Evolutionary conservation across 2,888 invertebrate genomes (phyloP).

Genomic region (Habroteleia sp.): DNA sequence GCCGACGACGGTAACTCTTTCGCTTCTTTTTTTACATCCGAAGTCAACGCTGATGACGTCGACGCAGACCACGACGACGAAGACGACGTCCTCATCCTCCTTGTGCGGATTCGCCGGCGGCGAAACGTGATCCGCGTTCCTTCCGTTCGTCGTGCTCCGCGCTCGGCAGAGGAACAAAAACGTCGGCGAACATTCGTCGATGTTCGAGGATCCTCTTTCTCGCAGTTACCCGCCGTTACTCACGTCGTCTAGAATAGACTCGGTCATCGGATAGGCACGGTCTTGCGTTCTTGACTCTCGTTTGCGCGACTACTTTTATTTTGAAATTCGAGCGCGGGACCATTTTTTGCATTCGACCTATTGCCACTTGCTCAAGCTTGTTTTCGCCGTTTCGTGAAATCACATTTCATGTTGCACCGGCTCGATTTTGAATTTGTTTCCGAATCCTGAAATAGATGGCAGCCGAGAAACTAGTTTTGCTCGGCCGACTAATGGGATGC

Average conservation of each 20-base stretch:
- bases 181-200: slow-evolving; percentile 63
- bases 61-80: slow-evolving; percentile 37
- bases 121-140: slow-evolving; percentile 67
- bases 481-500: slow-evolving; percentile 28
- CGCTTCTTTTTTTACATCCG: slow-evolving; percentile 51
- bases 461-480: slow-evolving; percentile 25
- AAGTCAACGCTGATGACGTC: slow-evolving; percentile 58
- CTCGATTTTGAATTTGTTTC: slow-evolving; percentile 15
- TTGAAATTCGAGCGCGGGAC: slow-evolving; percentile 52
- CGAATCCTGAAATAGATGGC: background rate
- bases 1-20: slow-evolving; percentile 50
- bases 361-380: slow-evolving; percentile 31
- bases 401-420: slow-evolving; percentile 10
- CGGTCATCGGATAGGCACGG: slow-evolving; percentile 61
- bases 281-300: slow-evolving; percentile 38
- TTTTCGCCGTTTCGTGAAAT: slow-evolving; percentile 36
- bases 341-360: slow-evolving; percentile 34
- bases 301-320: slow-evolving; percentile 44
- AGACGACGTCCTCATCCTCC: slow-evolving; percentile 50
- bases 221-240: slow-evolving; percentile 54
- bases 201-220: slow-evolving; percentile 63
- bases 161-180: slow-evolving; percentile 58
- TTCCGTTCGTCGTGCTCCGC: slow-evolving; percentile 60
- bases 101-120: slow-evolving; percentile 60
- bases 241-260: slow-evolving; percentile 59